A percentile compares a stretch with the other conserved stretches of the same genome.
Conservation (phyloP, 2,797 vertebrate species). For the Dryobates pubescens region DNA sequence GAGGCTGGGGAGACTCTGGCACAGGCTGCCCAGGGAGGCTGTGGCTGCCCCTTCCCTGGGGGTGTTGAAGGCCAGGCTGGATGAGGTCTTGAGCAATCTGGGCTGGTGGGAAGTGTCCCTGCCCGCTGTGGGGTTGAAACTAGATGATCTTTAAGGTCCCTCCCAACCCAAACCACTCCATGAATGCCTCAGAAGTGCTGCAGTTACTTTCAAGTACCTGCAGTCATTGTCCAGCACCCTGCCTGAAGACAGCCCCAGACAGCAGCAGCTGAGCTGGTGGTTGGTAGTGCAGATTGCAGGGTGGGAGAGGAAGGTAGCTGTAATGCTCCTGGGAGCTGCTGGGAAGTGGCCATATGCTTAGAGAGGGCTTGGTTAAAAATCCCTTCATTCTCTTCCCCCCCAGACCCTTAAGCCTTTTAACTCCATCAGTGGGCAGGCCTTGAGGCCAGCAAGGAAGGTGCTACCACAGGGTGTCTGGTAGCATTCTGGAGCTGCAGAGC, state of each 20-base stretch:
- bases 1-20: too few relatives aligned
- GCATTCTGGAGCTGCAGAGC: neutral
- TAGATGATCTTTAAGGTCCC: too few relatives aligned
- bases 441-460: neutral
- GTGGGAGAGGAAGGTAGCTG: neutral
- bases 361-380: neutral
- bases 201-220: neutral
- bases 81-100: too few relatives aligned
- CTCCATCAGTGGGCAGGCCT: neutral
- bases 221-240: neutral
- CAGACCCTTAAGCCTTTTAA: neutral
- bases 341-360: neutral
- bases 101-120: too few relatives aligned
- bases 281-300: accelerated
- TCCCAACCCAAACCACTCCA: too few relatives aligned
- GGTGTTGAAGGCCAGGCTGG: too few relatives aligned
- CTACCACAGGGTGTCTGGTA: neutral
- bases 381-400: neutral
- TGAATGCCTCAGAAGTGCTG: neutral
- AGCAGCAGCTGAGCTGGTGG: neutral
- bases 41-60: too few relatives aligned
- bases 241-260: neutral
- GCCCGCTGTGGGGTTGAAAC: too few relatives aligned
- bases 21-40: too few relatives aligned
- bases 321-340: neutral